Evolutionary conservation across 2,797 vertebrate genomes (phyloP).

Genomic region (Hydrolagus colliei): DNA sequence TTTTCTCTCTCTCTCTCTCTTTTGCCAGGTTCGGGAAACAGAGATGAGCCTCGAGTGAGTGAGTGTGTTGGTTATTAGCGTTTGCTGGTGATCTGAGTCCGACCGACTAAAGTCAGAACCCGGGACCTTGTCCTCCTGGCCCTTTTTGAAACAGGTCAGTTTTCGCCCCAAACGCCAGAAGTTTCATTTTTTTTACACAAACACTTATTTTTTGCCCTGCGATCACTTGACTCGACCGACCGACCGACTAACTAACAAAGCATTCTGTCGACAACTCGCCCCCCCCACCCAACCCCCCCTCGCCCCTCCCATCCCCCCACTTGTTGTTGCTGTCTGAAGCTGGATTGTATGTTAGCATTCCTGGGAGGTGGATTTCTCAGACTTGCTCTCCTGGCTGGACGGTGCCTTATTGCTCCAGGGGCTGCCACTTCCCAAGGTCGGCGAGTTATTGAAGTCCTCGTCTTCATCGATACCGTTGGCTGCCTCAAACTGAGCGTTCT

Average conservation of each 20-base stretch:
- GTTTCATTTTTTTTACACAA: too few relatives aligned
- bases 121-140: too few relatives aligned
- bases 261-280: neutral
- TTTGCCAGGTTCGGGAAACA: too few relatives aligned
- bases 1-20: too few relatives aligned
- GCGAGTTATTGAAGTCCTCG: slow-evolving; percentile 98
- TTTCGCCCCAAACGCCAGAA: too few relatives aligned
- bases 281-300: slow-evolving; percentile 32
- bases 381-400: slow-evolving; percentile 98
- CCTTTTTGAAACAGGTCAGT: neutral
- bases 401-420: slow-evolving; percentile 98
- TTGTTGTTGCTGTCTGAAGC: slow-evolving; percentile 56
- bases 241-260: neutral
- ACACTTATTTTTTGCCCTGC: slow-evolving; percentile 18
- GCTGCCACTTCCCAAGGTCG: slow-evolving; percentile 86
- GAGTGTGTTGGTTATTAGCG: too few relatives aligned
- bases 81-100: too few relatives aligned
- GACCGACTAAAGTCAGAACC: too few relatives aligned
- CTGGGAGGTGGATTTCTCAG: slow-evolving; percentile 93
- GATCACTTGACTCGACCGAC: neutral
- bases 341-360: slow-evolving; percentile 60
- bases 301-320: slow-evolving; percentile 31
- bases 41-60: too few relatives aligned
- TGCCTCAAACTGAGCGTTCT: slow-evolving; percentile 95
- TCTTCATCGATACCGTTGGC: slow-evolving; percentile 96